These are phyloP conservation scores for Campylomormyrus numenius DNA, from an alignment of 2,113 vertebrate genomes.

Conservation along the genomic window DNA sequence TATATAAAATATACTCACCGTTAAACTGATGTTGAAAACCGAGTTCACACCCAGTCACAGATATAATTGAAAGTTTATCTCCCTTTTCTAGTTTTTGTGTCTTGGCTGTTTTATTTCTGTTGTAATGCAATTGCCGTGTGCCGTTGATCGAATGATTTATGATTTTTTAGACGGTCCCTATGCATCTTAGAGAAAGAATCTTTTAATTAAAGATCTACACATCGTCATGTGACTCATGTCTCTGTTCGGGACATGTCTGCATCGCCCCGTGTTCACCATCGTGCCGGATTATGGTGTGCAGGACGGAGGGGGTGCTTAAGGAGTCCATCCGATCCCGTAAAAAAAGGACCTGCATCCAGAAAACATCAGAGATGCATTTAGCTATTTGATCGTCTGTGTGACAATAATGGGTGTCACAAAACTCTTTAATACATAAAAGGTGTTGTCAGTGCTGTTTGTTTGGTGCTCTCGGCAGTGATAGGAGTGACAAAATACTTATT, in stretches of 20 bases:
- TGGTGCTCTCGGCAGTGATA: neutral
- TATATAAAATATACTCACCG: neutral
- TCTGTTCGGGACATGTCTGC: neutral
- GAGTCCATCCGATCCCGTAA: neutral
- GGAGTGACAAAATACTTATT: neutral
- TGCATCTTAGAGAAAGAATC: neutral
- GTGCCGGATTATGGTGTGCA: neutral
- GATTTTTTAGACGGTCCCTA: neutral
- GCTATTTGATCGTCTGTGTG: neutral
- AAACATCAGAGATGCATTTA: neutral
- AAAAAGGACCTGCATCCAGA: neutral
- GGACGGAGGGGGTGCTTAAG: neutral
- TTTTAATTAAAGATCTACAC: neutral
- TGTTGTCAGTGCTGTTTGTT: neutral
- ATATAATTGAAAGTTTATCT: neutral
- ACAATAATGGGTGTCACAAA: neutral
- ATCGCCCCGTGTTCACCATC: neutral
- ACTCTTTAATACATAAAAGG: neutral
- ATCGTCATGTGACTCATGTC: neutral
- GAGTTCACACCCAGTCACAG: neutral
- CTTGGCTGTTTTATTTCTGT: neutral
- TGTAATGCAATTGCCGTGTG: neutral
- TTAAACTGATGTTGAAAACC: neutral
- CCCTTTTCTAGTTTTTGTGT: neutral
- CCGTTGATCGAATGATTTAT: neutral